A percentile compares a stretch with the other conserved stretches of the same genome.
Evolutionary conservation across 2,113 vertebrate genomes (phyloP).

Genomic region (Equus przewalskii): DNA sequence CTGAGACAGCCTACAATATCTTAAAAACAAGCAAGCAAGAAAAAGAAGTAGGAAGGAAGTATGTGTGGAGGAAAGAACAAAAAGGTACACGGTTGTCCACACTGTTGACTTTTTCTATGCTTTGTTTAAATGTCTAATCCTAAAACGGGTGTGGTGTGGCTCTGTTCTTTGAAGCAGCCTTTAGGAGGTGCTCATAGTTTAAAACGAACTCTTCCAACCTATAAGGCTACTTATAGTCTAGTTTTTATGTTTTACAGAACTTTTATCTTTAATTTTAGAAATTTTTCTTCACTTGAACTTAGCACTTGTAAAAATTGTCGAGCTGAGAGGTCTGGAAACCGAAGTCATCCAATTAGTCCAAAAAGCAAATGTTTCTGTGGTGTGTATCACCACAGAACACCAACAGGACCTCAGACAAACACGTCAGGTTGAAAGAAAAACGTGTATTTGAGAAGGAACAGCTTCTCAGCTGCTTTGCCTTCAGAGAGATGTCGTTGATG

Average conservation of each 20-base stretch:
- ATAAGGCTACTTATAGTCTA: neutral
- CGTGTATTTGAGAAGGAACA: neutral
- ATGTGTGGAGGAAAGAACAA: neutral
- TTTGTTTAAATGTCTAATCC: neutral
- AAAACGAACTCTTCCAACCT: neutral
- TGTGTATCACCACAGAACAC: slow-evolving; percentile 56
- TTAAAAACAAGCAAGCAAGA: slow-evolving; percentile 60
- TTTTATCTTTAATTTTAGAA: slow-evolving; percentile 75
- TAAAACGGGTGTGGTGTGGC: neutral
- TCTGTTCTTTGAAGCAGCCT: neutral
- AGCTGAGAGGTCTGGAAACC: slow-evolving; percentile 71
- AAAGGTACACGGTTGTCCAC: neutral
- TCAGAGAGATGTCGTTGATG: neutral
- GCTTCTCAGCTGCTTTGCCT: neutral
- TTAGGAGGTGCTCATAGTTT: slow-evolving; percentile 62
- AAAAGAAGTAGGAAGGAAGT: neutral
- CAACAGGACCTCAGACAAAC: slow-evolving; percentile 31
- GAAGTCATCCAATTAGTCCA: slow-evolving; percentile 70
- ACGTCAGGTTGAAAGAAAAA: slow-evolving; percentile 54
- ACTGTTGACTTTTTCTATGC: neutral
- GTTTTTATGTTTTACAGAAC: slow-evolving; percentile 24
- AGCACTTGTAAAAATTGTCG: slow-evolving; percentile 68
- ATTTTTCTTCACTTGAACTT: slow-evolving; percentile 66
- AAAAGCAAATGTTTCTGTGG: slow-evolving; percentile 64
- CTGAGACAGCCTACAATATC: slow-evolving; percentile 58